Conservation (phyloP, 2,888 invertebrate species). For the Lasioglossum calceatum region DNA sequence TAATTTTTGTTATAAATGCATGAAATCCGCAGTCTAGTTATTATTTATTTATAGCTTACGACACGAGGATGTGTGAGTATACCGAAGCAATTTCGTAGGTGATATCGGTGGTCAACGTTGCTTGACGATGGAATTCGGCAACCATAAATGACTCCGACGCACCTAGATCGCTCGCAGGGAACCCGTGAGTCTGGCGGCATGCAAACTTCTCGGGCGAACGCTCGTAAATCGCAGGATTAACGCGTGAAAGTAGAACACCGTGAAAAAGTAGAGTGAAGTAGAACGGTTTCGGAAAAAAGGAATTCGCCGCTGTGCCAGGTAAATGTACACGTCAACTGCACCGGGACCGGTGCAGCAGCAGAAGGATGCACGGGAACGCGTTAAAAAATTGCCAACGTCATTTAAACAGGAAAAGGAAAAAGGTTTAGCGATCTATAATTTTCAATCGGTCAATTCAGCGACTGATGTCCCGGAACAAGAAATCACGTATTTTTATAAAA, state of each 20-base stretch:
- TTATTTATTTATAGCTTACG: no score
- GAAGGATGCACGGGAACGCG: not conserved
- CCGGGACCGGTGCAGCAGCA: not conserved
- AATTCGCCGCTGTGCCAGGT: slow-evolving; percentile 28
- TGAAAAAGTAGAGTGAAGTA: slow-evolving; percentile 37
- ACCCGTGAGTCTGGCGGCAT: not conserved
- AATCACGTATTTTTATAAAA: not conserved
- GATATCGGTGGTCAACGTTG: no score
- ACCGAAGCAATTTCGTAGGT: no score
- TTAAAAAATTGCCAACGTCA: not conserved
- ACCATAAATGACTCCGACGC: not conserved
- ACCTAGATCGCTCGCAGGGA: not conserved
- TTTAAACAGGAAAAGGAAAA: not conserved
- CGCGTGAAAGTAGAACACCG: slow-evolving; percentile 50
- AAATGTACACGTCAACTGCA: slow-evolving; percentile 16
- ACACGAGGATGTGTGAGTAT: no score
- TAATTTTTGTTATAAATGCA: no score
- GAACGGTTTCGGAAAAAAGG: slow-evolving; percentile 42
- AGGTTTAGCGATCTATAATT: not conserved
- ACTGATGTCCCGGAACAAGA: not conserved
- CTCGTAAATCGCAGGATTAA: slow-evolving; percentile 55
- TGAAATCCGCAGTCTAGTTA: no score
- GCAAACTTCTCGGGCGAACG: slow-evolving; percentile 16
- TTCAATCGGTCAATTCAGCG: not conserved
- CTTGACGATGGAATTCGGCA: not conserved